Evolutionary conservation across 2,797 vertebrate genomes (phyloP), one percentile per base, ranked within the genome.

Genomic region (Tapirus indicus): DNA sequence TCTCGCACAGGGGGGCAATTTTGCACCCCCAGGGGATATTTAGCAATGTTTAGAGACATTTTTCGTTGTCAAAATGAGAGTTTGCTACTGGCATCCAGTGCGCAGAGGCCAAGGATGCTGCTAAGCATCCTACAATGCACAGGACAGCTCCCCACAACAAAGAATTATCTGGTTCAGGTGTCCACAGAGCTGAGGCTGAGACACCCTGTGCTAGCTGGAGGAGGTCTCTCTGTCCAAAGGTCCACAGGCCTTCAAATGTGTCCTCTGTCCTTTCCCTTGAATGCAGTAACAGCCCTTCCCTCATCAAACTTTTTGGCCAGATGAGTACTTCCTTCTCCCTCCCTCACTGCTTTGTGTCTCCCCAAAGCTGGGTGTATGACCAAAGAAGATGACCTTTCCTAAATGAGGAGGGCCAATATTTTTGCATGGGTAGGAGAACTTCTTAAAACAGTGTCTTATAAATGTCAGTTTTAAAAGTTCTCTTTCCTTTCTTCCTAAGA

Each of bases 401-500:
- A 10, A 71, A 52, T 13, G 35, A 91, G 49, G 60, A 96, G 56
- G 80, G 68, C 44, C 38, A 69, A 16, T 56, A 47, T 88, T 90
- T 95, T 92, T 49, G 11, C 25, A 44, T 69, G 32, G 41, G 60
- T 83, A 95, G 49, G 41, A 95, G 71, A 96, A 87, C 79, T 69
- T 96, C 86, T 93, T 94, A 83, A 96, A 95, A 93, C 27, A 64
- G 2, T 83, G 23, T 92, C 90, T 80, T 86, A 58, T 62, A 95
- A 97, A 89, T 66, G 35, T 72, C 87, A 77, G 32, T 96, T 93
- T 82, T 68, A n/a, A 92, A 97, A 96, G 56, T 75, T 87, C 62
- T 78, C 66, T 74, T 97, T 96, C 96, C 88, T 97, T 92, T 85
- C 84, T 97, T 97, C 78, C 78, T 97, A 95, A 95, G 29, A 91